phyloP scores from a whole-genome alignment of 2,797 vertebrate genomes.

The Chiroxiphia lanceolata region DNA sequence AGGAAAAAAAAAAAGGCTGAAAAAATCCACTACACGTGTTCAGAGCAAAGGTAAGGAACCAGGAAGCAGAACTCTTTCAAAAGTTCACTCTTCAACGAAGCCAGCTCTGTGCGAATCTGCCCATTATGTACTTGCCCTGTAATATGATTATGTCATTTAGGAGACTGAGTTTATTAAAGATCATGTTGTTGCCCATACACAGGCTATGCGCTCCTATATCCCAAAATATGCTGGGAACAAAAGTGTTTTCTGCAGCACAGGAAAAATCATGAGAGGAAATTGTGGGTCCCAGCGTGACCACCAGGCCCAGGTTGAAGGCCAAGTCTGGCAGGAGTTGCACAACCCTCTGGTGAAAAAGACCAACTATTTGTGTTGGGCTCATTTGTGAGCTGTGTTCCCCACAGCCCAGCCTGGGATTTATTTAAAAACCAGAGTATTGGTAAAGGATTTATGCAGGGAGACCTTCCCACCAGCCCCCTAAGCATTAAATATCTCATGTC shows the following conservation, averaged over 20 bases:
- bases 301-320: slow-evolving; percentile 5
- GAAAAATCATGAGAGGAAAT: slow-evolving; percentile 26
- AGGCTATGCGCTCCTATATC: neutral
- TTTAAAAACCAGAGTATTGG: neutral
- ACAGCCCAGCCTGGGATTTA: neutral
- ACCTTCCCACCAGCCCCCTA: neutral
- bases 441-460: neutral
- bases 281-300: neutral
- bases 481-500: neutral
- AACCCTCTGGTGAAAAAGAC: neutral
- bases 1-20: neutral
- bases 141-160: neutral
- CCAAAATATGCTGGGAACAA: neutral
- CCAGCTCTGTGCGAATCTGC: neutral
- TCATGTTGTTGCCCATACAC: neutral
- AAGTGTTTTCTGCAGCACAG: neutral
- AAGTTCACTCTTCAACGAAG: neutral
- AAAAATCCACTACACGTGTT: neutral
- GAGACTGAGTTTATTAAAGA: neutral
- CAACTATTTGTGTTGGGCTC: neutral
- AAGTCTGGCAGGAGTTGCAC: neutral
- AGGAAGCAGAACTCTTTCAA: neutral
- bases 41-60: neutral
- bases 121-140: neutral
- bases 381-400: neutral